Percentiles rank a stretch among this genome's conserved stretches.
Evolutionary conservation across 2,888 invertebrate species (phyloP).

Genomic region (Phengaris alcon): DNA sequence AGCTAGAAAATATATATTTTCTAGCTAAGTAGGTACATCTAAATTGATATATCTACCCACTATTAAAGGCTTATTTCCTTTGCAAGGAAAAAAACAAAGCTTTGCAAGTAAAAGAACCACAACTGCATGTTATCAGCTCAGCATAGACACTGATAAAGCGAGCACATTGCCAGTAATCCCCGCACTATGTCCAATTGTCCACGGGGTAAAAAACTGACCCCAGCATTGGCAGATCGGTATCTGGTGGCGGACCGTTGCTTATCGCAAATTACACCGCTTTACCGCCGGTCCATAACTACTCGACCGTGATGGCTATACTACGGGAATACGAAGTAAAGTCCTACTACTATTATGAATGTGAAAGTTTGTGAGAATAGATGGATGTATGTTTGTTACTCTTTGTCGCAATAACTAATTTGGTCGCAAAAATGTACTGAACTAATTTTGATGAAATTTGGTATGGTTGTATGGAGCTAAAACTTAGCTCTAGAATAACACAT

Average conservation of each 20-base stretch:
- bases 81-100: neutral
- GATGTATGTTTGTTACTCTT: no score
- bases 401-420: no score
- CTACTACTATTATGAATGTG: no score
- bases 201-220: constrained; percentile 44
- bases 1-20: no score
- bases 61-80: neutral
- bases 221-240: constrained; percentile 59
- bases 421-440: no score
- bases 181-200: constrained; percentile 1
- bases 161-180: constrained; percentile 3
- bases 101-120: neutral
- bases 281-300: constrained; percentile 58
- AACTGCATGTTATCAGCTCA: neutral
- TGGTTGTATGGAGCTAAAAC: no score
- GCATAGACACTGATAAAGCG: constrained; percentile 8
- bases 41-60: no score
- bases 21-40: no score
- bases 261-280: constrained; percentile 73
- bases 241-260: constrained; percentile 58
- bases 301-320: constrained; percentile 27
- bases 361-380: no score
- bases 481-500: no score
- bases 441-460: no score
- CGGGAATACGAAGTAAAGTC: neutral